A percentile compares a stretch with the other conserved stretches of the same genome.
Evolutionary conservation across 2,888 invertebrate genomes (phyloP).

Genomic region (Galerucella pusilla): DNA sequence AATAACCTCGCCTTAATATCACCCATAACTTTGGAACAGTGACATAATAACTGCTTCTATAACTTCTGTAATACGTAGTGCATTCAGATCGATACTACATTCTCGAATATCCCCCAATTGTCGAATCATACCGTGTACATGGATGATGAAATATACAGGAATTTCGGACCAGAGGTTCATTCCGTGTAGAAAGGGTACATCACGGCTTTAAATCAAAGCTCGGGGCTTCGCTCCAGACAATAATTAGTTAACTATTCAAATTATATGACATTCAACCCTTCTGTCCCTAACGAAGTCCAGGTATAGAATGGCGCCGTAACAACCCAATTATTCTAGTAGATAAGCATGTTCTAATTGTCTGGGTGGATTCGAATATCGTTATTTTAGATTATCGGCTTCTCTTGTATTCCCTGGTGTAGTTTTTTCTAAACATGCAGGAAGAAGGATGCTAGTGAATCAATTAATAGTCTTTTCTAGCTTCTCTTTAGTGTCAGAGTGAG

Average conservation of each 20-base stretch:
- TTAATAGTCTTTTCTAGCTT: no score
- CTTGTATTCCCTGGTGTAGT: neutral
- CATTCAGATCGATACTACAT: neutral
- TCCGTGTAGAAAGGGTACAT: conserved; percentile 9
- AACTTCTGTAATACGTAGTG: neutral
- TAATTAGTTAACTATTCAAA: conserved; percentile 25
- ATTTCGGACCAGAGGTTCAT: neutral
- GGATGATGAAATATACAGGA: neutral
- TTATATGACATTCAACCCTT: conserved; percentile 27
- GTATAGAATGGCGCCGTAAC: conserved; percentile 24
- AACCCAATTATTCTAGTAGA: conserved; percentile 9
- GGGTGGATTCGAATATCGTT: neutral
- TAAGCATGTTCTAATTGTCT: conserved; percentile 3
- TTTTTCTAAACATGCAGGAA: no score
- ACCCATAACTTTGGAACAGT: no score
- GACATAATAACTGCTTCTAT: neutral
- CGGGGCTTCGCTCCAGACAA: conserved; percentile 4
- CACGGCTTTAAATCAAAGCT: conserved; percentile 19
- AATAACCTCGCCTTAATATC: no score
- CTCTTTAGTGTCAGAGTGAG: no score
- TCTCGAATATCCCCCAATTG: conserved; percentile 1
- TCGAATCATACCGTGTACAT: neutral
- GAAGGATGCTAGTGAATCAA: no score
- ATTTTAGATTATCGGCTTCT: conserved; percentile 2
- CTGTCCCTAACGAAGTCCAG: conserved; percentile 11